A percentile compares a stretch with the other conserved stretches of the same genome.
Conservation (phyloP, 2,888 invertebrate species). For the Nemapogon koenigi region DNA sequence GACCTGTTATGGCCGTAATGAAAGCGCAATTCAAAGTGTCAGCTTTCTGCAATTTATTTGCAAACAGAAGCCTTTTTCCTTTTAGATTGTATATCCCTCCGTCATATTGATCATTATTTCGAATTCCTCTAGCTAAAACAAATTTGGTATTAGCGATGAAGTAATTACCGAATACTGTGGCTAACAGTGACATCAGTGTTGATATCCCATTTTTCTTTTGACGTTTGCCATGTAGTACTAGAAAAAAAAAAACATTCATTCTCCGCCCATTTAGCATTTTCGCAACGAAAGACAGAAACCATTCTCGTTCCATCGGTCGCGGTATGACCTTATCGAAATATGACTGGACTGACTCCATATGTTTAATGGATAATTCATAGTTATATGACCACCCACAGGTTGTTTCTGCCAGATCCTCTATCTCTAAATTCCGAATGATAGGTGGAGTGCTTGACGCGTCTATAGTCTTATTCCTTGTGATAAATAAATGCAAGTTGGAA, state of each 20-base stretch:
- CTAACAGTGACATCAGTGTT: constrained; percentile 9
- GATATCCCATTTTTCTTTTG: constrained; percentile 7
- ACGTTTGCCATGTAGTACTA: constrained; percentile 7
- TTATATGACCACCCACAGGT: constrained; percentile 12
- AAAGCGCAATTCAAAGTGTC: constrained; percentile 8
- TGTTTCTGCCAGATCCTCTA: constrained; percentile 10
- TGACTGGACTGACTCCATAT: constrained; percentile 8
- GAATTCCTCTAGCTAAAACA: background rate
- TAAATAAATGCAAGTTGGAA: constrained; percentile 5
- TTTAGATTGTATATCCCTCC: background rate
- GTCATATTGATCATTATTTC: background rate
- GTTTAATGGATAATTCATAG: constrained; percentile 8
- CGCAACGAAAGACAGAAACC: constrained; percentile 11
- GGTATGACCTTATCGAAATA: constrained; percentile 10
- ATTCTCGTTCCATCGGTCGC: constrained; percentile 5
- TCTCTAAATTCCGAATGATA: constrained; percentile 12
- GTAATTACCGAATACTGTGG: constrained; percentile 10
- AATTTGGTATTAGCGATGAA: constrained; percentile 7
- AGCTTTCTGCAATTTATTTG: constrained; percentile 10
- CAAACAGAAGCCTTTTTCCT: constrained; percentile 1
- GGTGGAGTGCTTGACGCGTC: constrained; percentile 9
- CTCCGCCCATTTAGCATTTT: constrained; percentile 9
- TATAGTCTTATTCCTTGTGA: constrained; percentile 4
- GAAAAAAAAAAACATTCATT: background rate
- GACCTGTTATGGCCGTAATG: constrained; percentile 7